Evolutionary conservation across 2,113 vertebrate species (phyloP).

Genomic region (Oncorhynchus tshawytscha): DNA sequence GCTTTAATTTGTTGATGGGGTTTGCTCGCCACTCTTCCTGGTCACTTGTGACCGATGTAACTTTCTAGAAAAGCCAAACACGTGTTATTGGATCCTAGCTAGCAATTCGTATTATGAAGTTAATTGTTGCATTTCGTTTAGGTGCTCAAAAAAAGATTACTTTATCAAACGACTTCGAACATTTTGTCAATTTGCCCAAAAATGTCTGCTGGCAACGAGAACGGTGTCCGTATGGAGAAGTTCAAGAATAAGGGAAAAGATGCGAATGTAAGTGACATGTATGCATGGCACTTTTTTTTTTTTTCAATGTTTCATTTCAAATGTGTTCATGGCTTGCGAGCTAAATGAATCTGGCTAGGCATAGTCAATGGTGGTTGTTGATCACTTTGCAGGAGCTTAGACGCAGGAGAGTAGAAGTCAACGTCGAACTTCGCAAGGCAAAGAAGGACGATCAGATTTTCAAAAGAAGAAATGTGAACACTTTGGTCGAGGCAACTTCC

Average conservation of each 20-base stretch:
- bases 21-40: background rate
- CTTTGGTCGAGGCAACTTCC: conserved; percentile 85
- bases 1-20: background rate
- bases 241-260: conserved; percentile 99
- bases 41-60: background rate
- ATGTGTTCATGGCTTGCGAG: too few species aligned
- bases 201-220: conserved; percentile 79
- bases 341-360: too few species aligned
- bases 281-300: background rate
- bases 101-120: background rate
- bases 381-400: conserved; percentile 82
- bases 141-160: background rate
- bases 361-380: background rate
- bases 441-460: conserved; percentile 97
- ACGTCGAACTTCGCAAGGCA: conserved; percentile 93
- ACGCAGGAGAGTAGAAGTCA: conserved; percentile 88
- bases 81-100: background rate
- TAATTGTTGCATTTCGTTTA: conserved; percentile 16
- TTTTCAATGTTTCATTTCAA: background rate
- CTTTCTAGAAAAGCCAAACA: background rate
- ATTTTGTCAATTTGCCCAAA: conserved; percentile 18
- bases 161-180: background rate
- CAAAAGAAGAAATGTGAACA: conserved; percentile 90
- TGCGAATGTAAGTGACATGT: conserved; percentile 49
- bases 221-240: conserved; percentile 79